Base-by-base conservation (phyloP, 2,113 vertebrate species). In the Calidris pygmaea region DNA sequence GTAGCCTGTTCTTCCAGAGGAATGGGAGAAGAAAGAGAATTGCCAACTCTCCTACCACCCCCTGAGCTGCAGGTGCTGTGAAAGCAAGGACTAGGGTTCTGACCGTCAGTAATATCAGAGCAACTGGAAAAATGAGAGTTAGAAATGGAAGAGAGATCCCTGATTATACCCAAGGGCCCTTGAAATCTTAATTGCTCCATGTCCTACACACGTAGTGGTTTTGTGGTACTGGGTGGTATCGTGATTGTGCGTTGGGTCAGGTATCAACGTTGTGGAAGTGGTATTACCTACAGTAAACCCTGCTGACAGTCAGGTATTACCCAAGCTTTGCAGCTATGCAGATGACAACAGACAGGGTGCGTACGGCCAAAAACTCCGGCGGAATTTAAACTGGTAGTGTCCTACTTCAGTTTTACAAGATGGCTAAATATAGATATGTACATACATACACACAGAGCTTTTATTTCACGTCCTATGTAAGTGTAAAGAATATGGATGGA, bases 251-350 rank as follows among this genome's bases (percentile, higher is more conserved):
- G 14, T 74, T 81, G 72, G 60, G 41, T 92, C 77, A 72, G 48
- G 48, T 89, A 35, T 89, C 47, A 67, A 27, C 68, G 67, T 3
- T 84, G 60, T 81, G 65, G 56, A 89, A 92, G 30, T 65, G 60
- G 41, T 63, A 24, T 56, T 89, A 27, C 41, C 32, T 84, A 16
- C 43, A 52, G 65, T 72, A 92, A 95, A 67, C 47, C 78, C 85
- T 87, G 78, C 45, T 94, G 91, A 91, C 85, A 94, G 58, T 20
- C 48, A 85, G 48, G 59, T 83, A 83, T 87, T 93, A 62, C n/a
- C 29, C 77, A 37, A 93, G 87, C 53, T 95, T 96, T 95, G 78
- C 78, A 89, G 59, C 45, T 91, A 43, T 83, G 89, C 58, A 67
- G 70, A 85, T 80, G 87, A 84, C 72, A 90, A 68, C 48, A 93